These are phyloP conservation scores for Ectemnius continuus DNA, from an alignment of 2,888 invertebrate genomes.

Conservation along the genomic window DNA sequence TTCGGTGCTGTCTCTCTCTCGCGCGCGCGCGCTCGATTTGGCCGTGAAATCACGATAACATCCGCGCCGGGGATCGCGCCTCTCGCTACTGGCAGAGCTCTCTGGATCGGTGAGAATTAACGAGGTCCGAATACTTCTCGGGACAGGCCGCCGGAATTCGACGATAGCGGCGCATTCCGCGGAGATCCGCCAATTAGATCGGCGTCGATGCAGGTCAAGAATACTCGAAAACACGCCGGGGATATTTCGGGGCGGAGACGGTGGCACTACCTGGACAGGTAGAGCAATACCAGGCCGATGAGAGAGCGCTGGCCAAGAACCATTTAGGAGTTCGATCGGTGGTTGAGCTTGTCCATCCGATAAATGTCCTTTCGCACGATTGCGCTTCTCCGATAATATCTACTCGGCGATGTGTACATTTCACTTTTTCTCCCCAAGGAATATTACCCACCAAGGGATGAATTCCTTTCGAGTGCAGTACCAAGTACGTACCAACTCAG, in stretches of 20 bases:
- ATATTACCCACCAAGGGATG: background rate
- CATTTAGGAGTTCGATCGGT: slow-evolving; percentile 2
- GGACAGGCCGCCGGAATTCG: slow-evolving; percentile 61
- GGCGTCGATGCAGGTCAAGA: slow-evolving; percentile 57
- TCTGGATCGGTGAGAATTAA: slow-evolving; percentile 70
- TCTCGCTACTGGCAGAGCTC: slow-evolving; percentile 29
- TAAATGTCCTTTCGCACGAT: background rate
- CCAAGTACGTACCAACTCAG: too few relatives aligned
- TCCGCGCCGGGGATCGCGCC: slow-evolving; percentile 43
- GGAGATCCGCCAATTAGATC: slow-evolving; percentile 60
- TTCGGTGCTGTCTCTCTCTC: slow-evolving; percentile 34
- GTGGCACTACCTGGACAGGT: background rate
- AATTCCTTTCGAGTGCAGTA: background rate
- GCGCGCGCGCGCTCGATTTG: slow-evolving; percentile 33
- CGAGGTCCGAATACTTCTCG: slow-evolving; percentile 69
- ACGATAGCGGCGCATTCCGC: slow-evolving; percentile 44
- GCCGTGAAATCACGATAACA: slow-evolving; percentile 63
- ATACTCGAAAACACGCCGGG: slow-evolving; percentile 35
- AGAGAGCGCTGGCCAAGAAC: background rate
- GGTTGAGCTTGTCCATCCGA: background rate
- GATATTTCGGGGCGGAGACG: slow-evolving; percentile 36
- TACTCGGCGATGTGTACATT: background rate
- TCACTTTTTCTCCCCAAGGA: background rate
- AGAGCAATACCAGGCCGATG: slow-evolving; percentile 4
- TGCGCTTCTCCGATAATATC: background rate